Evolutionary conservation across 2,888 invertebrate genomes (phyloP).

Genomic region (Pheosia gnoma): DNA sequence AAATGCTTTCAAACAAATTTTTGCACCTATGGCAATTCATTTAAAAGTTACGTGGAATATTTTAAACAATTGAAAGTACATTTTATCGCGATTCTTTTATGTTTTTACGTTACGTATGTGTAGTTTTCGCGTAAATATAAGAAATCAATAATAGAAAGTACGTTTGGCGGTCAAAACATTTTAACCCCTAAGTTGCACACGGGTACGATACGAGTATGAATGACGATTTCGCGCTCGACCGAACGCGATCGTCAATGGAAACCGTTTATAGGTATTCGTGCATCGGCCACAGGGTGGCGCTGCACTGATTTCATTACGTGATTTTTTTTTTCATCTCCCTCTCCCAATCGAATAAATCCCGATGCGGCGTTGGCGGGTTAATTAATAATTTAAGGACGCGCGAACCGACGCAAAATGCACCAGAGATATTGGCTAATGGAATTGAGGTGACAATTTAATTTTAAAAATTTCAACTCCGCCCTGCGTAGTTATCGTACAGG

Average conservation of each 20-base stretch:
- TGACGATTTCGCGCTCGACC: conserved; percentile 71
- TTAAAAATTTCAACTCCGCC: conserved; percentile 21
- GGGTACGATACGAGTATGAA: conserved; percentile 72
- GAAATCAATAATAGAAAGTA: too few relatives aligned
- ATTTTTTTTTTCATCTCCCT: conserved; percentile 71
- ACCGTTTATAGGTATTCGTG: conserved; percentile 58
- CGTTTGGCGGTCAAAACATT: neutral
- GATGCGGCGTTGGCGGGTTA: conserved; percentile 66
- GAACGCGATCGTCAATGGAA: conserved; percentile 54
- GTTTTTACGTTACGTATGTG: too few relatives aligned
- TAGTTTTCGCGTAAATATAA: too few relatives aligned
- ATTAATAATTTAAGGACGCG: conserved; percentile 77
- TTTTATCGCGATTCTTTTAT: too few relatives aligned
- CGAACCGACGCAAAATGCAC: conserved; percentile 36
- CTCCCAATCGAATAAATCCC: conserved; percentile 70
- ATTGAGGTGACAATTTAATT: conserved; percentile 50
- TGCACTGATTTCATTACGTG: conserved; percentile 75
- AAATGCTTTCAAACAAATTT: too few relatives aligned
- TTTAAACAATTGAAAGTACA: too few relatives aligned
- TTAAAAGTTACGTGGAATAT: too few relatives aligned
- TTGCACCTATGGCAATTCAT: too few relatives aligned
- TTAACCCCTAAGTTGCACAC: conserved; percentile 16
- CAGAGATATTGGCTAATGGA: conserved; percentile 45
- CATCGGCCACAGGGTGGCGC: conserved; percentile 54
- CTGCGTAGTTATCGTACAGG: conserved; percentile 12